Conservation (phyloP, 2,797 vertebrate species). For the Pseudotriccus pelzelni region DNA sequence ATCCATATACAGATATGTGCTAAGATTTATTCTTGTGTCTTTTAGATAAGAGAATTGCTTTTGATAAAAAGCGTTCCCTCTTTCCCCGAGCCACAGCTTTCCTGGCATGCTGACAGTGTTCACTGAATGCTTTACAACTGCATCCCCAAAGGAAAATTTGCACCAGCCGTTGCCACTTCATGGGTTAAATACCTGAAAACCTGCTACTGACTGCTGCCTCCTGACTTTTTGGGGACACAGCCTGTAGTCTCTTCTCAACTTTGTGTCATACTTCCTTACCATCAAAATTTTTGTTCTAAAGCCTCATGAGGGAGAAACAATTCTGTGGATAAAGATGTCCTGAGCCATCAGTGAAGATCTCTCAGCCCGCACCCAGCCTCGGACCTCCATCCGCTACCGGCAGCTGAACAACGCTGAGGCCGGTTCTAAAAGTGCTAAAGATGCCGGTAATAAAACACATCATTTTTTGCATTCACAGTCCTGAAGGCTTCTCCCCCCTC, state of each 20-base stretch:
- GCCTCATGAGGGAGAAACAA: neutral
- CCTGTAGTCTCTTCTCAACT: neutral
- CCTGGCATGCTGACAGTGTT: too few species aligned
- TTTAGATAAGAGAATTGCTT: neutral
- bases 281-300: neutral
- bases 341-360: accelerated
- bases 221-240: neutral
- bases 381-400: accelerated
- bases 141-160: neutral
- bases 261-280: neutral
- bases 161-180: neutral
- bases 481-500: too few species aligned
- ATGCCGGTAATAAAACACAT: neutral
- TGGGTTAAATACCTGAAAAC: neutral
- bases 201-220: accelerated
- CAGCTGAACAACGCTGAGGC: neutral
- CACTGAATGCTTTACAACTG: neutral
- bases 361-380: accelerated
- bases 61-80: neutral
- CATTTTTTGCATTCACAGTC: neutral
- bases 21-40: neutral
- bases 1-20: too few species aligned
- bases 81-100: neutral
- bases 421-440: neutral
- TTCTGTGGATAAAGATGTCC: accelerated